These are phyloP conservation scores for Platorchestia sp. DNA, from an alignment of 1,140 invertebrate genomes.

Conservation along the genomic window DNA sequence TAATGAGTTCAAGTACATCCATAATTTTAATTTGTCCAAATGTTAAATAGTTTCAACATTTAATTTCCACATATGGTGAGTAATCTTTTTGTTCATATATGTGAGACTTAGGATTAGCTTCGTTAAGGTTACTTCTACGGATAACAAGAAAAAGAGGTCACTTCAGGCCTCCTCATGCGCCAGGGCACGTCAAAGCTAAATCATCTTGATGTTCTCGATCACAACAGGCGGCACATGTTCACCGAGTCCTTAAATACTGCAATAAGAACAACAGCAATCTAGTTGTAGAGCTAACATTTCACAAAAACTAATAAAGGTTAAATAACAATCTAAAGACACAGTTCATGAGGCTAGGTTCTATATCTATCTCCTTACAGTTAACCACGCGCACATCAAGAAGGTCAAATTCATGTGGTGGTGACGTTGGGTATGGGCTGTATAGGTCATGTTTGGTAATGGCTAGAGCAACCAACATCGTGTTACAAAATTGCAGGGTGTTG, in stretches of 20 bases:
- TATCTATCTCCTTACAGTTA: background rate
- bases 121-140: background rate
- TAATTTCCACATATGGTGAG: background rate
- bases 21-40: background rate
- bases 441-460: too few relatives aligned
- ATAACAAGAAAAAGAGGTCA: background rate
- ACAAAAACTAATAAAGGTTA: slow-evolving; percentile 21
- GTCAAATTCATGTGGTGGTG: too few relatives aligned
- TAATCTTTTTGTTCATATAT: background rate
- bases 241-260: background rate
- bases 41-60: background rate
- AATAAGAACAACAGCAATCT: background rate
- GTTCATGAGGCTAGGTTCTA: background rate
- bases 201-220: background rate
- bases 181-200: background rate
- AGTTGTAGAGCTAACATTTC: slow-evolving; percentile 18
- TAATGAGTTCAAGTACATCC: too few relatives aligned
- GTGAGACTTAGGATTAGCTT: background rate
- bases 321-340: slow-evolving; percentile 13
- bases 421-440: too few relatives aligned
- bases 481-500: background rate
- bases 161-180: background rate
- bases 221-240: background rate
- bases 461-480: too few relatives aligned
- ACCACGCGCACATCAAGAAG: background rate